Evolutionary conservation across 2,888 invertebrate genomes (phyloP).

Genomic region (Xylocampa areola): DNA sequence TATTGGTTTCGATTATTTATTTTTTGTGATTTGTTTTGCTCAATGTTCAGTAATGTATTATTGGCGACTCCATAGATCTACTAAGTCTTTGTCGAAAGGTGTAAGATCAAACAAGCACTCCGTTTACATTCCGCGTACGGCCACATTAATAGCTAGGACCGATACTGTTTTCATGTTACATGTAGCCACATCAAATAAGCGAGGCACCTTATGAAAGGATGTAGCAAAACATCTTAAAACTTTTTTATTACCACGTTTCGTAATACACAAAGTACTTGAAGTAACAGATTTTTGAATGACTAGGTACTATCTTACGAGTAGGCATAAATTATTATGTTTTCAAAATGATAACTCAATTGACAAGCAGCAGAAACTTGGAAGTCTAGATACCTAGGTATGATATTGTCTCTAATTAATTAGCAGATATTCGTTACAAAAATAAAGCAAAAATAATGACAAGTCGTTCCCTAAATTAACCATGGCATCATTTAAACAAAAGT

Average conservation of each 20-base stretch:
- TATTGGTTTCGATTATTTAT: too few species aligned
- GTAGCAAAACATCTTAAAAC: conserved; percentile 36
- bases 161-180: conserved; percentile 58
- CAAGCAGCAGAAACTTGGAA: not conserved
- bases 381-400: not conserved
- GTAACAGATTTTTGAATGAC: not conserved
- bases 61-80: conserved; percentile 34
- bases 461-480: conserved; percentile 1
- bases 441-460: too few species aligned
- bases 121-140: conserved; percentile 59
- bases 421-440: too few species aligned
- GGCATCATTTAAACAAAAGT: conserved; percentile 35
- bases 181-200: conserved; percentile 64
- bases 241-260: conserved; percentile 40
- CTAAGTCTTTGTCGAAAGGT: conserved; percentile 44
- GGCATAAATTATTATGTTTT: not conserved
- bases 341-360: not conserved
- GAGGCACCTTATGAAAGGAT: conserved; percentile 39
- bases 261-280: not conserved
- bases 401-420: too few species aligned
- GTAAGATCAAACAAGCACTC: conserved; percentile 65
- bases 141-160: conserved; percentile 60
- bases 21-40: too few species aligned
- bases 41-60: not conserved
- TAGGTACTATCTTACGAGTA: not conserved